Conservation (phyloP, 2,888 invertebrate species). For the Oligia latruncula region DNA sequence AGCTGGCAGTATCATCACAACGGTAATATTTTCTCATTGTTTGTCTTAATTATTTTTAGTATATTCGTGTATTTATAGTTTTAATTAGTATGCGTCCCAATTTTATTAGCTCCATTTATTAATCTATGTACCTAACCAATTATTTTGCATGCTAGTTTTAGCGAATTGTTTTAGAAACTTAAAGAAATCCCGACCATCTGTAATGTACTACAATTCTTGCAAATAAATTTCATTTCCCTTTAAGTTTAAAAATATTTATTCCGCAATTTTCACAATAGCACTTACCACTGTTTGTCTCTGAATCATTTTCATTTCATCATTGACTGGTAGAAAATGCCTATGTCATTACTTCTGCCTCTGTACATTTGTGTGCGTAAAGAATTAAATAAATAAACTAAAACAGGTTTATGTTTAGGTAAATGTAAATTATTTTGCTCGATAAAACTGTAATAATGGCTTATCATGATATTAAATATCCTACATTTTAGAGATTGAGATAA, state of each 20-base stretch:
- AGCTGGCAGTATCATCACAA: background rate
- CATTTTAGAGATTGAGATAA: background rate
- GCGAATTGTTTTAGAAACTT: no score
- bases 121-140: no score
- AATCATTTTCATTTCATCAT: background rate
- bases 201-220: no score
- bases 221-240: background rate
- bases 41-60: no score
- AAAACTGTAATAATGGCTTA: background rate
- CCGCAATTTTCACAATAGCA: background rate
- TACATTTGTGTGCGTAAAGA: no score
- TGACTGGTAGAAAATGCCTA: background rate
- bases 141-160: no score
- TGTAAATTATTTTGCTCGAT: no score
- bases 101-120: no score
- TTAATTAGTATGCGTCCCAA: background rate
- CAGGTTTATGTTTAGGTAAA: no score
- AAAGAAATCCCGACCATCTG: no score
- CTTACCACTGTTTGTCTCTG: background rate
- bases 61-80: background rate
- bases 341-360: no score
- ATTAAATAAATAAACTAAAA: background rate
- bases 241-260: background rate
- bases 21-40: background rate
- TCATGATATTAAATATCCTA: background rate